Conservation (phyloP, 2,797 vertebrate species). For the Decapterus maruadsi region DNA sequence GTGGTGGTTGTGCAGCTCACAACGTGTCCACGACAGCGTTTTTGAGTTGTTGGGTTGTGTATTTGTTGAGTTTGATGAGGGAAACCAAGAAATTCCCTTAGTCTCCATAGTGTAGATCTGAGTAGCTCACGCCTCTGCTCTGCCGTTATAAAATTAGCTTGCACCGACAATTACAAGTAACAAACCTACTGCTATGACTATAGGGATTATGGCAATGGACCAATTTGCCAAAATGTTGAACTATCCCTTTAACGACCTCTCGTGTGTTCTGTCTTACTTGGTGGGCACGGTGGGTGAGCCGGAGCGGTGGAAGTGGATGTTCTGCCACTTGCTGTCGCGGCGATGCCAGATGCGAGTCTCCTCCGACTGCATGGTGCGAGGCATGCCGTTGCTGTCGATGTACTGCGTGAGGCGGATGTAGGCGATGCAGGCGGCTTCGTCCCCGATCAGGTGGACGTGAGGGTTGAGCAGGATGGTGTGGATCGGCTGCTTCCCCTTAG, state of each 20-base stretch:
- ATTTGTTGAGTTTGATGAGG: too few relatives aligned
- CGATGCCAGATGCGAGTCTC: slow-evolving; percentile 98
- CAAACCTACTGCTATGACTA: too few relatives aligned
- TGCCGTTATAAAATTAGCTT: too few relatives aligned
- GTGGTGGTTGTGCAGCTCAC: too few relatives aligned
- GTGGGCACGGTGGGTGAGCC: slow-evolving; percentile 93
- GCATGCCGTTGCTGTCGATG: slow-evolving; percentile 90
- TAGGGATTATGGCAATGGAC: too few relatives aligned
- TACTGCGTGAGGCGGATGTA: slow-evolving; percentile 98
- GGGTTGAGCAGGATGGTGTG: slow-evolving; percentile 98
- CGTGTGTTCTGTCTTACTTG: slow-evolving; percentile 86
- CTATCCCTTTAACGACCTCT: background rate
- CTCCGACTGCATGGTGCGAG: slow-evolving; percentile 97
- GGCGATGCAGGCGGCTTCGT: slow-evolving; percentile 96
- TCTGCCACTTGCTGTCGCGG: slow-evolving; percentile 97
- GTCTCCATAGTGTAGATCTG: too few relatives aligned
- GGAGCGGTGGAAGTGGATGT: slow-evolving; percentile 97
- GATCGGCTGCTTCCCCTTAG: slow-evolving; percentile 91
- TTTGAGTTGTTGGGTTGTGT: too few relatives aligned
- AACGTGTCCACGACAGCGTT: too few relatives aligned
- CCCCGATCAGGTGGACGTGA: slow-evolving; percentile 96
- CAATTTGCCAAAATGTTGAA: too few relatives aligned
- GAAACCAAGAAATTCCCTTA: too few relatives aligned
- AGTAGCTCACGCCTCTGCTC: too few relatives aligned
- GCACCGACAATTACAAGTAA: too few relatives aligned